A percentile compares a stretch with the other conserved stretches of the same genome.
Evolutionary conservation across 2,888 invertebrate genomes (phyloP).

Genomic region (Sarcophaga caerulescens): DNA sequence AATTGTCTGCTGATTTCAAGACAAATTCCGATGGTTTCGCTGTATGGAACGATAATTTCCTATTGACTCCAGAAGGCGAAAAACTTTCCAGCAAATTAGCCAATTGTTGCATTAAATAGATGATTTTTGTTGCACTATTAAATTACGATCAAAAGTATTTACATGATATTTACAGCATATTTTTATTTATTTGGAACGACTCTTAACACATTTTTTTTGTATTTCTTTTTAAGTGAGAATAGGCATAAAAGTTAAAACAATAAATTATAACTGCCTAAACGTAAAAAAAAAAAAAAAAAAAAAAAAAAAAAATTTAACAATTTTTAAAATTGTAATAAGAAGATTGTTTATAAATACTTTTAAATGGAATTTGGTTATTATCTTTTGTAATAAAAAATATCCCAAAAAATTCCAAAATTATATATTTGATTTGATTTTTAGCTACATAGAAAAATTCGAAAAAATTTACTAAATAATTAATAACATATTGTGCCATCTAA

Average conservation of each 20-base stretch:
- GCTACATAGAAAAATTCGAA: no score
- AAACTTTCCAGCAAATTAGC: slow-evolving; percentile 89
- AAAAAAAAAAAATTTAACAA: no score
- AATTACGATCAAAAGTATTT: slow-evolving; percentile 51
- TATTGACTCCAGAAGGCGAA: slow-evolving; percentile 88
- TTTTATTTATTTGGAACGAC: slow-evolving; percentile 50
- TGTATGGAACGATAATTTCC: slow-evolving; percentile 92
- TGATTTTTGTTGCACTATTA: not conserved
- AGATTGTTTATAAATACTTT: no score
- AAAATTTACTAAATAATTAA: no score
- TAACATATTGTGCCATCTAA: no score
- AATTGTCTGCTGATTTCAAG: slow-evolving; percentile 90
- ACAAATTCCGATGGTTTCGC: slow-evolving; percentile 88
- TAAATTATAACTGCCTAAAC: slow-evolving; percentile 49
- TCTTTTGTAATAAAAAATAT: no score
- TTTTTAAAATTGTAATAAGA: no score
- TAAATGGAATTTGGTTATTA: no score
- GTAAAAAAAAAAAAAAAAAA: no score
- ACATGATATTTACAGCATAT: slow-evolving; percentile 27
- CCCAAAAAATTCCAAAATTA: no score
- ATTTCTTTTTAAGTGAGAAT: slow-evolving; percentile 20
- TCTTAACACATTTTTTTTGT: no score
- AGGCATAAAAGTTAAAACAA: slow-evolving; percentile 29
- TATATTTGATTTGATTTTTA: no score
- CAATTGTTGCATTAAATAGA: slow-evolving; percentile 91